phyloP scores from a whole-genome alignment of 1,140 invertebrate species.

The Sinonovacula constricta region DNA sequence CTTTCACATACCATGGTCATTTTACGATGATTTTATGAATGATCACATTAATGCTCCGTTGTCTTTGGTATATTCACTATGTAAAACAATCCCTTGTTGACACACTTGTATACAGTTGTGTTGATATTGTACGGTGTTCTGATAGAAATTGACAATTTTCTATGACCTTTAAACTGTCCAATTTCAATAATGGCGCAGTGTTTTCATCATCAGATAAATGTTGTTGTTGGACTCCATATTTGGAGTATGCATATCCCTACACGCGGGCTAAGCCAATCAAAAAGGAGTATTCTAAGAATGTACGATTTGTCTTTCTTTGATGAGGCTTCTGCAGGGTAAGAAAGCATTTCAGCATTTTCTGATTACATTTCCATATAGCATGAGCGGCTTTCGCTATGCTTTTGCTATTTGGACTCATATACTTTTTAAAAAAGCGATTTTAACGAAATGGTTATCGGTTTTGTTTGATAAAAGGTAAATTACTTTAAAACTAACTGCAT shows the following conservation, averaged over 20 bases:
- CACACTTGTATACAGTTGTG: constrained; percentile 42
- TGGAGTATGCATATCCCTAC: constrained; percentile 59
- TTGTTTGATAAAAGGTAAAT: background rate
- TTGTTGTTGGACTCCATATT: constrained; percentile 73
- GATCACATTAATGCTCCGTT: constrained; percentile 29
- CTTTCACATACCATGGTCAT: constrained; percentile 70
- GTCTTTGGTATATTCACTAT: background rate
- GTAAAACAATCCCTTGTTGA: constrained; percentile 46
- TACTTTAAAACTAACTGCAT: constrained; percentile 10
- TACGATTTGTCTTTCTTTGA: constrained; percentile 29
- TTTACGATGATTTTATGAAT: constrained; percentile 60
- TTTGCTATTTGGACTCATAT: background rate
- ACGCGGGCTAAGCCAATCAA: constrained; percentile 38
- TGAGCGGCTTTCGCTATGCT: background rate
- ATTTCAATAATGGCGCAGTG: constrained; percentile 64
- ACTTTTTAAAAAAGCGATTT: background rate
- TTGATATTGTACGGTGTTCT: constrained; percentile 40
- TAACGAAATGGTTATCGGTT: background rate
- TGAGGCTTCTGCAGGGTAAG: constrained; percentile 8
- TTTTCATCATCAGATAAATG: constrained; percentile 67
- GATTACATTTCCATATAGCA: background rate
- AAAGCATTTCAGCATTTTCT: background rate
- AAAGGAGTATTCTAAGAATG: constrained; percentile 16
- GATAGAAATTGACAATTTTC: constrained; percentile 58
- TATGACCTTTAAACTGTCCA: constrained; percentile 60